These are phyloP conservation scores for Trachemys scripta DNA, from an alignment of 2,113 vertebrate genomes.

Conservation along the genomic window DNA sequence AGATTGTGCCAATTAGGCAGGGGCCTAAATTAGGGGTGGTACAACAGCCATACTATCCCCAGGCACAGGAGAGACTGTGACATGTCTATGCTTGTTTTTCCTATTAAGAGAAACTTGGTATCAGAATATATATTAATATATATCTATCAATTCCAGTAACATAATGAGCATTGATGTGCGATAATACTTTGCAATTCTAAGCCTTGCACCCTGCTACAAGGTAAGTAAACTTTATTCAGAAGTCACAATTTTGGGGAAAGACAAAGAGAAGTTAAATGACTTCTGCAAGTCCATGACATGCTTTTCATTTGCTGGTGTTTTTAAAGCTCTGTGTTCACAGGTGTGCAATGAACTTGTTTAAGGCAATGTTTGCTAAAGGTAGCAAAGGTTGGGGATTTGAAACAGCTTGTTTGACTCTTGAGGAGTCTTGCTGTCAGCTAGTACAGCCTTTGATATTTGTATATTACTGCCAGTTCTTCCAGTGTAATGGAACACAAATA, in stretches of 20 bases:
- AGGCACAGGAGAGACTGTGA: not conserved
- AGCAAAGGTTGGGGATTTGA: conserved; percentile 2
- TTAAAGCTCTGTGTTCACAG: not conserved
- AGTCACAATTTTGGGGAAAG: not conserved
- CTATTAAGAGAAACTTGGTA: not conserved
- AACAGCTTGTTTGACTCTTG: not conserved
- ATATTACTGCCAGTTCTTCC: conserved; percentile 13
- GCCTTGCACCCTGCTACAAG: not conserved
- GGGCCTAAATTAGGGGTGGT: conserved; percentile 54
- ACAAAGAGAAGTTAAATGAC: conserved; percentile 7
- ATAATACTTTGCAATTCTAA: not conserved
- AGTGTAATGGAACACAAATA: not conserved
- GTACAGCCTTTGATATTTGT: conserved; percentile 19
- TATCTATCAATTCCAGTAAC: not conserved
- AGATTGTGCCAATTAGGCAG: conserved; percentile 29
- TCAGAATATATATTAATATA: not conserved
- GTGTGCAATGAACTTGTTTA: not conserved
- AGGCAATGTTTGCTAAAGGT: conserved; percentile 6
- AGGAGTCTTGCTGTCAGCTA: not conserved
- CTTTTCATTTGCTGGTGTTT: not conserved
- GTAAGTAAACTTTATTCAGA: not conserved
- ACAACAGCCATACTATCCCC: conserved; percentile 58
- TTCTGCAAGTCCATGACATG: not conserved
- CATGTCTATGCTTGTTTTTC: not conserved
- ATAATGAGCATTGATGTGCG: not conserved